Conservation (phyloP, 2,797 vertebrate species). For the Amniataba percoides region DNA sequence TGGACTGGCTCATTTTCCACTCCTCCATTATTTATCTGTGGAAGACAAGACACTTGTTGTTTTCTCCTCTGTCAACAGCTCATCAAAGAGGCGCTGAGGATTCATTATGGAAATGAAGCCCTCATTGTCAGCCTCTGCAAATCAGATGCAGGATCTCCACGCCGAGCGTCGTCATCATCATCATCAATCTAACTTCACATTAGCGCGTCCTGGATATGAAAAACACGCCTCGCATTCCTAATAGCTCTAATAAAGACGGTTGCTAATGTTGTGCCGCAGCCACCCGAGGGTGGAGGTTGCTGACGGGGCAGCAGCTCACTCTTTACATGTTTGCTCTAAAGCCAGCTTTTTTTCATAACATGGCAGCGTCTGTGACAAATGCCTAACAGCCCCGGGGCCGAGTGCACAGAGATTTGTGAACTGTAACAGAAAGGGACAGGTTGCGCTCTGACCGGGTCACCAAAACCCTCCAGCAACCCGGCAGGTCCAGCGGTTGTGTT, state of each 20-base stretch:
- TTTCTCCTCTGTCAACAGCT: slow-evolving; percentile 75
- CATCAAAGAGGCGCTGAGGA: slow-evolving; percentile 73
- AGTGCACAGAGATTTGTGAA: slow-evolving; percentile 61
- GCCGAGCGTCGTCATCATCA: slow-evolving; percentile 60
- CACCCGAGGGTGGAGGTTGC: slow-evolving; percentile 50
- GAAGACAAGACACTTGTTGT: slow-evolving; percentile 70
- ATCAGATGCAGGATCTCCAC: slow-evolving; percentile 70
- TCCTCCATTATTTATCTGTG: slow-evolving; percentile 53
- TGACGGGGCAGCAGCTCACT: slow-evolving; percentile 22
- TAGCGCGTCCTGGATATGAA: slow-evolving; percentile 67
- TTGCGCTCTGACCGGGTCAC: slow-evolving; percentile 72
- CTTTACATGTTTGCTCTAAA: slow-evolving; percentile 34
- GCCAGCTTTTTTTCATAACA: slow-evolving; percentile 53
- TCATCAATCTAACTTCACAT: slow-evolving; percentile 80
- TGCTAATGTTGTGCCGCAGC: slow-evolving; percentile 64
- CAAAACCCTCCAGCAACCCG: slow-evolving; percentile 57
- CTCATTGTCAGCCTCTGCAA: slow-evolving; percentile 73
- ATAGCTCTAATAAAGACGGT: slow-evolving; percentile 71
- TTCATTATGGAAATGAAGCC: slow-evolving; percentile 82
- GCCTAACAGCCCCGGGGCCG: slow-evolving; percentile 57
- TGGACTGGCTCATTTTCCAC: slow-evolving; percentile 52
- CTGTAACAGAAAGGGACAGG: slow-evolving; percentile 71
- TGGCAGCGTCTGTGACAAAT: slow-evolving; percentile 61
- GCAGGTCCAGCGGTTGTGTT: slow-evolving; percentile 53
- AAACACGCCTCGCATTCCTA: slow-evolving; percentile 65